Conservation (phyloP, 2,797 vertebrate genomes). For the Adelosebastes latens region DNA sequence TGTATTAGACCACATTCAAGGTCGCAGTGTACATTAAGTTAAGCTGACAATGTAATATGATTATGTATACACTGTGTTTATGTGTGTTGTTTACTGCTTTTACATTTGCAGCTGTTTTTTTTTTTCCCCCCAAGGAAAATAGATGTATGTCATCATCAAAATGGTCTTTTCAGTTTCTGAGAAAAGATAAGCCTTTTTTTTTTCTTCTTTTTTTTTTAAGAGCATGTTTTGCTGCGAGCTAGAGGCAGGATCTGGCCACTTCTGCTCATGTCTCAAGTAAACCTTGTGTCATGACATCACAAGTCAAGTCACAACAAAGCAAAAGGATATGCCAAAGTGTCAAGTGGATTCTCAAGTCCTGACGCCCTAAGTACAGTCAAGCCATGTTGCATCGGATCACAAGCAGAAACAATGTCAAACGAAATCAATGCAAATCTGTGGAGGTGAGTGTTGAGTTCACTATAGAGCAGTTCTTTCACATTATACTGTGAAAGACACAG, state of each 20-base stretch:
- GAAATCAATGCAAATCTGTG: background rate
- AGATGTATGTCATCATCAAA: background rate
- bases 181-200: background rate
- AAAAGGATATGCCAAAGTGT: background rate
- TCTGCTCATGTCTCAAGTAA: background rate
- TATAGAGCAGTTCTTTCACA: background rate
- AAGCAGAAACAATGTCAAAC: background rate
- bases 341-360: background rate
- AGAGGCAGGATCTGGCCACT: background rate
- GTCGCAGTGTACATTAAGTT: constrained; percentile 39
- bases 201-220: background rate
- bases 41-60: constrained; percentile 25
- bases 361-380: background rate
- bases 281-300: constrained; percentile 1
- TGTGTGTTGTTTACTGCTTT: constrained; percentile 1
- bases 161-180: background rate
- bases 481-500: background rate
- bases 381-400: constrained; percentile 11
- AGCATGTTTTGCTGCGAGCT: background rate
- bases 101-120: background rate
- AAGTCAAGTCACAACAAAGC: constrained; percentile 14
- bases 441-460: background rate
- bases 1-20: constrained; percentile 44
- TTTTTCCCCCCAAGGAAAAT: background rate
- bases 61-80: constrained; percentile 24